Evolutionary conservation across 1,140 invertebrate species (phyloP), one percentile per base, ranked within the genome.

Genomic region (Nebria ingens): DNA sequence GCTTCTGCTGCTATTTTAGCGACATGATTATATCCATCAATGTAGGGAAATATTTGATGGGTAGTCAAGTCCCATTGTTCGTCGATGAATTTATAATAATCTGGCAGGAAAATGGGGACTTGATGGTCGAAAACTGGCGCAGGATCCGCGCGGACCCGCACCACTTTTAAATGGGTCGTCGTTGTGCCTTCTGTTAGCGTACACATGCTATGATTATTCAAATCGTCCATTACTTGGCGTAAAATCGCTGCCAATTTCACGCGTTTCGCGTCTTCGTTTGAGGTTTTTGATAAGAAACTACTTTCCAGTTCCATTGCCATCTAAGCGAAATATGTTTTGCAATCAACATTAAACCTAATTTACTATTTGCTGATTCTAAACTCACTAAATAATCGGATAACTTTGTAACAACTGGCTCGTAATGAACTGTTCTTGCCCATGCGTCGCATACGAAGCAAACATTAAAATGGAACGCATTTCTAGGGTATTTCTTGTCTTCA

Each of bases 391-490:
- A 95, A 68, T 93, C 87, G 0, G 91, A 89, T 49, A 97, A 79
- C 68, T 97, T 96, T 63, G 90, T 93, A 0, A 97, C 88, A 42
- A 96, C 87, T 0, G 89, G 82, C 69, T 97, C 93, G 75, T 95
- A 97, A 63, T 93, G 89, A 1, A 92, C 86, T 13, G 91, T 93
- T 53, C 89, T 80, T 0, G 89, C 85, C 73, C 85, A 85, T 23
- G 85, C 83, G 64, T 94, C 87, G 68, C 91, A 97, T 0, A 97
- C 92, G 72, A 98, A 95, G 69, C 93, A 97, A 2, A 97, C 70
- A 73, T 98, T 98, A 71, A 97, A 98, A 53, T 95, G 86, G 62
- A 93, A 89, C 21, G 90, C 87, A 76, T 98, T 97, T 58, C 95
- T 76, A n/a, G 84, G 82, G 77, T 97, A 97, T 63, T 91, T 90